phyloP scores from a whole-genome alignment of 2,888 invertebrate genomes.

The Mythimna pallens region DNA sequence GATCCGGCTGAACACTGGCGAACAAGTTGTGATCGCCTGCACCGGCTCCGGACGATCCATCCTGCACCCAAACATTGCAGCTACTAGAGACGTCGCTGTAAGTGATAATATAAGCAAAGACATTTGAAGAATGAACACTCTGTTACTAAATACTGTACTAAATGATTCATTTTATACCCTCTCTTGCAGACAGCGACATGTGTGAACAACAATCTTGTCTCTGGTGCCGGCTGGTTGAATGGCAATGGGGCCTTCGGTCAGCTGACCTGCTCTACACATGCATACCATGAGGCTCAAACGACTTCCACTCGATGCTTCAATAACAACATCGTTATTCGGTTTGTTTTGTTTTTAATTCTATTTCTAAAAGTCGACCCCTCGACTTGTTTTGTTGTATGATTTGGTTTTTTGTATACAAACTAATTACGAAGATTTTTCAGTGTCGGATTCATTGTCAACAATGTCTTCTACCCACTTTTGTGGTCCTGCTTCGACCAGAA shows the following conservation, averaged over 20 bases:
- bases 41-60: constrained; percentile 79
- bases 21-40: constrained; percentile 80
- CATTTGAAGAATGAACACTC: not conserved
- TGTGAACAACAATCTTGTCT: constrained; percentile 74
- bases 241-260: constrained; percentile 80
- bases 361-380: not conserved
- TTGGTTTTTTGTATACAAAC: not conserved
- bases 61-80: constrained; percentile 77
- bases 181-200: constrained; percentile 79
- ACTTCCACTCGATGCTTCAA: constrained; percentile 83
- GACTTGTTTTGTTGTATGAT: not conserved
- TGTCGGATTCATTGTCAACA: constrained; percentile 87
- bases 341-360: constrained; percentile 12
- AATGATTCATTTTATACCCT: not conserved
- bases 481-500: constrained; percentile 90
- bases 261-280: constrained; percentile 82
- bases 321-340: constrained; percentile 85
- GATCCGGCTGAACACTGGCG: constrained; percentile 76
- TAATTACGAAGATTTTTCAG: constrained; percentile 66
- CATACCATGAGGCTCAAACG: constrained; percentile 80
- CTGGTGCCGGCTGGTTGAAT: constrained; percentile 81
- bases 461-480: constrained; percentile 85
- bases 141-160: not conserved
- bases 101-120: constrained; percentile 27
- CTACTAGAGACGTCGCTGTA: constrained; percentile 55